Conservation (phyloP, 1,140 invertebrate species). For the Anastrepha obliqua region DNA sequence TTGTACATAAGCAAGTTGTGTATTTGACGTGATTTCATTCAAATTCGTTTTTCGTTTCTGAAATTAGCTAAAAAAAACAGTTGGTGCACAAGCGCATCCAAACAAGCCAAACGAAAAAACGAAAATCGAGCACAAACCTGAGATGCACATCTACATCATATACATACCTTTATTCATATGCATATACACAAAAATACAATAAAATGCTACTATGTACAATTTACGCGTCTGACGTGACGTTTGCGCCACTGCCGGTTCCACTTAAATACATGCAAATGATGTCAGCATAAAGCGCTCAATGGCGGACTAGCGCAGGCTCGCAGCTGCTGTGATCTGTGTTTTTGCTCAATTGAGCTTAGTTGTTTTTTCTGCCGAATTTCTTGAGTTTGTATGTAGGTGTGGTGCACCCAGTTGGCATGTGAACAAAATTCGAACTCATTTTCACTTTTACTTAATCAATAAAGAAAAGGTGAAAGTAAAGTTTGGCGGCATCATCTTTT, state of each 20-base stretch:
- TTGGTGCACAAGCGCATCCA: conserved; percentile 22
- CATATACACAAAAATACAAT: not conserved
- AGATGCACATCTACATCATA: no score
- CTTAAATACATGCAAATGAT: conserved; percentile 33
- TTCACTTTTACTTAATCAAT: no score
- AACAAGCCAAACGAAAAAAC: not conserved
- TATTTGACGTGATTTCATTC: conserved; percentile 32
- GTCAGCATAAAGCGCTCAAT: not conserved
- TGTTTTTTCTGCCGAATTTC: not conserved
- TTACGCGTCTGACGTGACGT: not conserved
- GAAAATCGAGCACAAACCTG: no score
- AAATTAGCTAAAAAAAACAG: not conserved
- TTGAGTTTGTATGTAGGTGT: no score
- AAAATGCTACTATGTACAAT: not conserved
- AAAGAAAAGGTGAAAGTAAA: no score
- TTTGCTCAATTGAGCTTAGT: not conserved
- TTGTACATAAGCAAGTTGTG: no score
- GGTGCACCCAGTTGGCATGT: no score
- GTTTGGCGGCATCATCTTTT: no score
- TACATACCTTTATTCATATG: no score
- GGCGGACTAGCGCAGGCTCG: not conserved
- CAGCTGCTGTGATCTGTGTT: not conserved
- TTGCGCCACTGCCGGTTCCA: not conserved
- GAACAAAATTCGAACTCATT: no score
- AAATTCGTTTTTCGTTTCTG: not conserved